phyloP scores from a whole-genome alignment of 2,888 invertebrate genomes.

The Venustoraphidia nigricollis region DNA sequence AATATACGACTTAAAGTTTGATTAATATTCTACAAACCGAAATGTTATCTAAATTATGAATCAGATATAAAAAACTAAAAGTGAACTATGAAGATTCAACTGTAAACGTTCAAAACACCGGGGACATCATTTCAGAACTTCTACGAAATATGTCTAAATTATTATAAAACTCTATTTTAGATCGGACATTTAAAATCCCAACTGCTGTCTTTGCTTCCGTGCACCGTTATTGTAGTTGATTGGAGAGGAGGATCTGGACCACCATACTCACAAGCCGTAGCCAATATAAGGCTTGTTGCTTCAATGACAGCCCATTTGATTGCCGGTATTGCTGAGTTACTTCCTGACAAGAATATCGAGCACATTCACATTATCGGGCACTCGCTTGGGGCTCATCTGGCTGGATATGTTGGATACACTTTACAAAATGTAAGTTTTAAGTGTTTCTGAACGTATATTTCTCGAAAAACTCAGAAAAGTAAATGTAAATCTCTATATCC shows the following conservation, averaged over 20 bases:
- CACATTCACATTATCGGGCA: slow-evolving; percentile 76
- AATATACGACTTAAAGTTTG: too few relatives aligned
- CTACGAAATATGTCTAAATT: too few relatives aligned
- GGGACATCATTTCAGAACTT: background rate
- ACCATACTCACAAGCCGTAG: slow-evolving; percentile 83
- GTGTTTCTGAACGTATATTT: background rate
- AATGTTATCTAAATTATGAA: too few relatives aligned
- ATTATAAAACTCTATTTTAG: too few relatives aligned
- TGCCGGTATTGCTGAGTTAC: slow-evolving; percentile 27
- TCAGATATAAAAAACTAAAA: too few relatives aligned
- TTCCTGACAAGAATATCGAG: slow-evolving; percentile 32
- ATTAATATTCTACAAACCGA: too few relatives aligned
- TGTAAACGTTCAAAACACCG: too few relatives aligned
- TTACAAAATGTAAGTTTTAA: slow-evolving; percentile 39
- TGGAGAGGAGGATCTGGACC: slow-evolving; percentile 79
- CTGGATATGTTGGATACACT: slow-evolving; percentile 68
- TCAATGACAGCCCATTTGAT: slow-evolving; percentile 64
- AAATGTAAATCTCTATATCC: too few relatives aligned
- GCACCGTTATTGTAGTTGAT: slow-evolving; percentile 66
- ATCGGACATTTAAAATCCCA: slow-evolving; percentile 16
- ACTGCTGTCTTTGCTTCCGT: slow-evolving; percentile 51
- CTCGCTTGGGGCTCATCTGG: slow-evolving; percentile 72
- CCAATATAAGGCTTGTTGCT: slow-evolving; percentile 76
- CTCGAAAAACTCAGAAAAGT: too few relatives aligned
- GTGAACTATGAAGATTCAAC: too few relatives aligned